Base-by-base conservation (phyloP, 2,113 vertebrate species). In the Propithecus coquereli region DNA sequence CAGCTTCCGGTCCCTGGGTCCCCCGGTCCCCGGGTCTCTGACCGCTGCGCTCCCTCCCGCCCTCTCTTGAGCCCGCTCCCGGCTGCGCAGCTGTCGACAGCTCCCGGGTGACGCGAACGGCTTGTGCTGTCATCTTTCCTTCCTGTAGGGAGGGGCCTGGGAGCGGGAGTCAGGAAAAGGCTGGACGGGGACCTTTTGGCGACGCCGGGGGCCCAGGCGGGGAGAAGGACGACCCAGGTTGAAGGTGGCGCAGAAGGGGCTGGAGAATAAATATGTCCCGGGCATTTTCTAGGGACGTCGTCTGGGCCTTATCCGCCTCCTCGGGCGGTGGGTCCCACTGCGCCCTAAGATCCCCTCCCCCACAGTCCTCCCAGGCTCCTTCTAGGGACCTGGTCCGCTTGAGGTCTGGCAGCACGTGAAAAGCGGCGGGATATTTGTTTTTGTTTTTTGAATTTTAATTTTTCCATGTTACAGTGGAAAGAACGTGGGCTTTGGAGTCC, bases 51-150 rank as follows among this genome's bases (percentile, higher is more conserved):
- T 37, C 77, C 52, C 96, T 97, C 90, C 66, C 30, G 23, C 74
- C 32, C 83, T 92, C 76, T 77, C 83, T 94, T 86, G 54, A 52
- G 77, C 74, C 71, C 1, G 71, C 63, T 96, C 76, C 43, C 27
- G 52, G 77, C 71, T 43, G 50, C 82, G 6, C 92, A 93, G 96
- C 93, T 98, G 96, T 95, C 80, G 22, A 87, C 73, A 95, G 91
- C 54, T 94, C 90, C 94, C 52, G 66, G 50, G 0, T 57, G 96
- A 84, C 45, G 14, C 83, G 17, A 37, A 61, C 5, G 73, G 20
- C 86, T 61, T 0, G 77, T 27, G 87, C 91, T 63, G 74, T 84
- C 77, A 89, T 63, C 86, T 91, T 47, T 32, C 17, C 61, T 88
- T 23, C 57, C 22, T 2, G 71, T 0, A 22, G 70, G n/a, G 23